phyloP scores from a whole-genome alignment of 2,888 invertebrate genomes.

The Leptinotarsa haldemani region DNA sequence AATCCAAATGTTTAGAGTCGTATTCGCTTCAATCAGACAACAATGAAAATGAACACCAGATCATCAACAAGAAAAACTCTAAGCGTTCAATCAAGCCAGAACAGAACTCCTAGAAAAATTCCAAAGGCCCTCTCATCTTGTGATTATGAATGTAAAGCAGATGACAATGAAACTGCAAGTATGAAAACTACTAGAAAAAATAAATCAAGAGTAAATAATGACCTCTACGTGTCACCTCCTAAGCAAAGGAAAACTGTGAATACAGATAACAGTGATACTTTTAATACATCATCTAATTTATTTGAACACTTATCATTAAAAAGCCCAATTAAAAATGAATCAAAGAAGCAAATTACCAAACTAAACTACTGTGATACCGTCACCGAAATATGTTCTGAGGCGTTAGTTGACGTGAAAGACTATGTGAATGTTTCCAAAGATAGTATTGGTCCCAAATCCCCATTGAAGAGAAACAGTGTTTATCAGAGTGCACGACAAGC shows the following conservation, averaged over 20 bases:
- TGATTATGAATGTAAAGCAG: constrained; percentile 40
- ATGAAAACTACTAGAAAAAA: constrained; percentile 31
- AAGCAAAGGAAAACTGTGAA: constrained; percentile 56
- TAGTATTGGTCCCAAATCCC: neutral
- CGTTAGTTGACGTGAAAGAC: constrained; percentile 19
- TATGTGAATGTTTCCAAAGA: neutral
- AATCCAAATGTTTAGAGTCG: neutral
- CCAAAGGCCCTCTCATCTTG: constrained; percentile 23
- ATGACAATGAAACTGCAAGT: constrained; percentile 29
- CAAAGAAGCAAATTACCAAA: neutral
- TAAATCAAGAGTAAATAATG: constrained; percentile 36
- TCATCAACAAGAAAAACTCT: constrained; percentile 34
- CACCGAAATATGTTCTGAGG: neutral
- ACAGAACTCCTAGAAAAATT: constrained; percentile 24
- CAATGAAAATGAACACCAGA: constrained; percentile 40
- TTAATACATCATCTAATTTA: constrained; percentile 39
- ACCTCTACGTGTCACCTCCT: constrained; percentile 58
- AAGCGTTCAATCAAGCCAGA: constrained; percentile 16
- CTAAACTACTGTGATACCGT: neutral
- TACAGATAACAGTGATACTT: neutral
- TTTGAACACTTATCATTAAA: constrained; percentile 40
- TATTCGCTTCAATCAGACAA: neutral
- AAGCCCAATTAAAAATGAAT: constrained; percentile 32
- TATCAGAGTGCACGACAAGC: constrained; percentile 63
- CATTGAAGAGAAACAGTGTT: constrained; percentile 31